Evolutionary conservation across 2,113 vertebrate species (phyloP).

Genomic region (Engraulis encrasicolus): DNA sequence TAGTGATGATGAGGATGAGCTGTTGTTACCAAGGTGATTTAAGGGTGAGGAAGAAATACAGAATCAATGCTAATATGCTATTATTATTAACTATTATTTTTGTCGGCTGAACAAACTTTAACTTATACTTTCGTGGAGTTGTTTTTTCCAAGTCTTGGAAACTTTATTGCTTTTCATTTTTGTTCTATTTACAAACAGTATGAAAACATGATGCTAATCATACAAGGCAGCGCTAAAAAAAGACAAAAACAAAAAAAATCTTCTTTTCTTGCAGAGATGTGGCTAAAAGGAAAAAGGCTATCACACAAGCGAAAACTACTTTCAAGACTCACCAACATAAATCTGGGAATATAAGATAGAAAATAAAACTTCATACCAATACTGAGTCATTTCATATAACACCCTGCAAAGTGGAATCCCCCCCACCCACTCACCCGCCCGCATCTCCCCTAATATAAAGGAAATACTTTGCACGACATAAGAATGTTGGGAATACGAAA

Average conservation of each 20-base stretch:
- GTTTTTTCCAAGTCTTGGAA: constrained; percentile 84
- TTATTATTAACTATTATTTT: too few relatives aligned
- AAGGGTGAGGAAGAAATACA: constrained; percentile 63
- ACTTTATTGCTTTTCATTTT: constrained; percentile 90
- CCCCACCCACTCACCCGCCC: too few relatives aligned
- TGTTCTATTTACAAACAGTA: constrained; percentile 88
- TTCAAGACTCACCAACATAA: constrained; percentile 82
- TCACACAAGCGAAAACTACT: constrained; percentile 70
- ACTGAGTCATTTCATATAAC: constrained; percentile 83
- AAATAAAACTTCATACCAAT: constrained; percentile 89
- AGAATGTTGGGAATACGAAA: constrained; percentile 3
- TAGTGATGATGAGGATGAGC: constrained; percentile 90
- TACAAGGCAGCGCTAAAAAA: constrained; percentile 85
- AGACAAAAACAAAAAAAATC: constrained; percentile 30
- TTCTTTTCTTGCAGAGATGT: constrained; percentile 70
- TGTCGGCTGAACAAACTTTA: constrained; percentile 8
- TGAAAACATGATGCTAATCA: constrained; percentile 84
- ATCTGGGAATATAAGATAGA: constrained; percentile 80
- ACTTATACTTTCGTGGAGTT: constrained; percentile 31
- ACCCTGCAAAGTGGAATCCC: constrained; percentile 66
- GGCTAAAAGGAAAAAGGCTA: constrained; percentile 73
- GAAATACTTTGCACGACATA: constrained; percentile 12
- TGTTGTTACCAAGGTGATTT: constrained; percentile 92
- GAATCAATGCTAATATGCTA: constrained; percentile 62
- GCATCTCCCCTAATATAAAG: constrained; percentile 8